A percentile compares a stretch with the other conserved stretches of the same genome.
These are phyloP conservation scores for Paradoxurus hermaphroditus DNA, from an alignment of 2,113 vertebrate genomes.

Conservation along the genomic window DNA sequence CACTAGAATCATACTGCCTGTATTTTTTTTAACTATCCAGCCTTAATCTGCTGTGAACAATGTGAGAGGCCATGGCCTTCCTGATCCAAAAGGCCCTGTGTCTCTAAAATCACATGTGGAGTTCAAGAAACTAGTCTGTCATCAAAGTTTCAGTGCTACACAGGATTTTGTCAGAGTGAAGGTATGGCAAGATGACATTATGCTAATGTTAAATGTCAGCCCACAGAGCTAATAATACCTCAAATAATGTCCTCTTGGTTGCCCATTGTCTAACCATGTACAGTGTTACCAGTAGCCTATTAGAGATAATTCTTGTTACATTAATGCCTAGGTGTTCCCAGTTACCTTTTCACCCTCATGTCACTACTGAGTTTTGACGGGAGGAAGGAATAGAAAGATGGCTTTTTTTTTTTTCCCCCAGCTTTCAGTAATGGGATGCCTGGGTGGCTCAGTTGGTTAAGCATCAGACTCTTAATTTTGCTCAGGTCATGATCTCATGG, in stretches of 20 bases:
- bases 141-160: background rate
- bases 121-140: background rate
- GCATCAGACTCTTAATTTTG: no score
- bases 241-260: conserved; percentile 81
- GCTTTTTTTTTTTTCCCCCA: conserved; percentile 54
- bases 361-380: conserved; percentile 79
- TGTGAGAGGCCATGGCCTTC: conserved; percentile 98
- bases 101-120: conserved; percentile 4
- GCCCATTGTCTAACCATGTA: conserved; percentile 72
- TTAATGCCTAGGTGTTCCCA: conserved; percentile 72
- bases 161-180: background rate
- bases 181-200: conserved; percentile 53
- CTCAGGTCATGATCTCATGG: no score
- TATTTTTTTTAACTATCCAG: conserved; percentile 99
- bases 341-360: conserved; percentile 57
- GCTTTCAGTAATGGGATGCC: background rate
- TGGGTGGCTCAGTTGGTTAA: no score
- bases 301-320: conserved; percentile 57
- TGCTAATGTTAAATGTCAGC: conserved; percentile 81
- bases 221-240: conserved; percentile 86
- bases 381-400: conserved; percentile 72
- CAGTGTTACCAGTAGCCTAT: conserved; percentile 35
- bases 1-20: conserved; percentile 98
- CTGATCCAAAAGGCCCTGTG: conserved; percentile 88
- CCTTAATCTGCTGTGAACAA: conserved; percentile 99